Base-by-base conservation (phyloP, 2,113 vertebrate genomes). In the Microcebus jonahi region DNA sequence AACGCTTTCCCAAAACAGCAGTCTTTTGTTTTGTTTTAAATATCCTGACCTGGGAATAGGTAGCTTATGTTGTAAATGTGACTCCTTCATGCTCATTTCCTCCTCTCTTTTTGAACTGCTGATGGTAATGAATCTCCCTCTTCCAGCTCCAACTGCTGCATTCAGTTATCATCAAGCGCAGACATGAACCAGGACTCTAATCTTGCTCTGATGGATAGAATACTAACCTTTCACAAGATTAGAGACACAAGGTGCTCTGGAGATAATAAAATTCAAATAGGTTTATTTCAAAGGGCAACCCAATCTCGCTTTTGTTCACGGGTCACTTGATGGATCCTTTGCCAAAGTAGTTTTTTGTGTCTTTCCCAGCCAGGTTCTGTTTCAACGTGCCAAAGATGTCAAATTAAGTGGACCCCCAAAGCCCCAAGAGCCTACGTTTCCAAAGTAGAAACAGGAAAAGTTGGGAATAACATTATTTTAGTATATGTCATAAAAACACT, bases 251-350 rank as follows among this genome's bases (percentile, higher is more conserved):
- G 97, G 98, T 98, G 98, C 96, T 98, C 96, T 97, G 97, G 93
- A 98, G 98, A 99, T 99, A 99, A 99, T 98, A 99, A 98, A 98
- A 99, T 99, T 99, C 98, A 99, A 99, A 99, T 98, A 98, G 98
- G 97, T 98, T 98, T 98, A 98, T 98, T 98, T 98, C 98, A 98
- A 98, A 99, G 98, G 98, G 98, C 98, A 99, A 98, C 98, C 98
- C 98, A 98, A 99, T 99, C 98, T 98, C 87, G 34, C 98, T 98
- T 98, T 98, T 98, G 92, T 98, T 98, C 98, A 98, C 93, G 98
- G 98, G 98, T 98, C 98, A 98, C 97, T 98, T 98, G 98, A 98
- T 97, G 98, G 98, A 98, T 98, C 98, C 98, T 98, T 98, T 98
- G 98, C 98, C 98, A 98, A 97, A 96, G 98, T 89, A 98, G 96